Conservation (phyloP, 2,888 invertebrate genomes). For the Phragmatobia fuliginosa region DNA sequence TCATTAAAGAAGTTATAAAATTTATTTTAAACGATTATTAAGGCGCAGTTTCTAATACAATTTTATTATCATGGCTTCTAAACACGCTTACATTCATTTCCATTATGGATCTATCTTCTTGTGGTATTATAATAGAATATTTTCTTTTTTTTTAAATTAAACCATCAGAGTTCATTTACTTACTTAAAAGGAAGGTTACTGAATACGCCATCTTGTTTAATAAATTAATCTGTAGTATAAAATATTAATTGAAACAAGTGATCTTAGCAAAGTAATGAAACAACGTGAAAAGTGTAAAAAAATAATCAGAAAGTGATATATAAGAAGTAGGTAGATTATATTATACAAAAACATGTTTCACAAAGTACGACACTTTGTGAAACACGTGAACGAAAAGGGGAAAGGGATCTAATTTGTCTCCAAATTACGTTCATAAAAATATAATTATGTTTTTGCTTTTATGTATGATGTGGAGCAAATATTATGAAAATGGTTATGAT, state of each 20-base stretch:
- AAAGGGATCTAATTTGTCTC: constrained; percentile 26
- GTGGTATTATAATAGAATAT: constrained; percentile 7
- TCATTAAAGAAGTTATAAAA: constrained; percentile 11
- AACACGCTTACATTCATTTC: neutral
- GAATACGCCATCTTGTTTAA: too few relatives aligned
- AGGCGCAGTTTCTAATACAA: neutral
- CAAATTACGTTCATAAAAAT: constrained; percentile 37
- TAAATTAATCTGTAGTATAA: too few relatives aligned
- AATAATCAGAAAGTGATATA: neutral
- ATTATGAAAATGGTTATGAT: neutral
- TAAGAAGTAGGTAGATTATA: neutral
- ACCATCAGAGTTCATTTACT: neutral
- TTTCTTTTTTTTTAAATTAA: neutral
- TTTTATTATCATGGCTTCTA: constrained; percentile 2
- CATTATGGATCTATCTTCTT: neutral
- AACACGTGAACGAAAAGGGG: constrained; percentile 10
- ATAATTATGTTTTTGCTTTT: constrained; percentile 24
- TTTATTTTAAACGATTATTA: constrained; percentile 8
- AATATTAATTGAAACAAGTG: too few relatives aligned
- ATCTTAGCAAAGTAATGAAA: too few relatives aligned
- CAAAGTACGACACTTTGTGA: too few relatives aligned
- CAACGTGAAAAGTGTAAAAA: too few relatives aligned
- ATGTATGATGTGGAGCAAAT: too few relatives aligned
- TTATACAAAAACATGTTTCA: neutral
- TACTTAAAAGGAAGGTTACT: neutral